Conservation (phyloP, 2,113 vertebrate genomes). For the Fukomys damarensis region DNA sequence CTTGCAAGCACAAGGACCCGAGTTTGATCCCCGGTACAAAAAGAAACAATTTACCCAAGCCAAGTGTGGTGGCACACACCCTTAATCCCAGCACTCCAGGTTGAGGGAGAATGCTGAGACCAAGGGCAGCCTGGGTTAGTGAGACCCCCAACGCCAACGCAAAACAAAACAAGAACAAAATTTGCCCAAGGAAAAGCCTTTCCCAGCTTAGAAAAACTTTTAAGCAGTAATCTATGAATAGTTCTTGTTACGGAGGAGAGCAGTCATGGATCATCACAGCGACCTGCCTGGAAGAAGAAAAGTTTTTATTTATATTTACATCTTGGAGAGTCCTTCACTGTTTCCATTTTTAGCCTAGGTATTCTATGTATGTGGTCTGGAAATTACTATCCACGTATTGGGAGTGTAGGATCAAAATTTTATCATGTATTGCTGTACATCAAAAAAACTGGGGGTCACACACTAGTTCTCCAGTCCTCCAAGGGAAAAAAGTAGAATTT, state of each 20-base stretch:
- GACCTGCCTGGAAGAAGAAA: background rate
- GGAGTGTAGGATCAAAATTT: background rate
- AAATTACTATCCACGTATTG: background rate
- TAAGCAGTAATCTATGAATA: background rate
- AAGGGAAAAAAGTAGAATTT: background rate
- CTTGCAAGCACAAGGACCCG: too few species aligned
- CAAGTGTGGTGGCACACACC: background rate
- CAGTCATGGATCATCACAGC: rapidly evolving
- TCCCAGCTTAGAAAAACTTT: background rate
- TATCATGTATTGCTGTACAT: background rate
- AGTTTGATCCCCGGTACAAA: too few species aligned
- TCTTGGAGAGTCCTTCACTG: background rate
- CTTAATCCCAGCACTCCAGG: background rate
- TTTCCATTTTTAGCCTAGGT: background rate
- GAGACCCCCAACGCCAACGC: background rate
- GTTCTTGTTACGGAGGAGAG: background rate
- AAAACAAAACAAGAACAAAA: background rate
- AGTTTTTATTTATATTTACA: background rate
- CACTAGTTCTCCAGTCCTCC: background rate
- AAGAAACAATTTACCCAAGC: background rate
- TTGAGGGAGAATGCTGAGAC: background rate
- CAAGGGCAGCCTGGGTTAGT: background rate
- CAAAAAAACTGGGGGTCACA: background rate
- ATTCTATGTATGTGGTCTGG: background rate
- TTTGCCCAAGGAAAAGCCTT: background rate